A percentile compares a stretch with the other conserved stretches of the same genome.
Evolutionary conservation across 2,888 invertebrate genomes (phyloP).

Genomic region (Xiphydria camelus): DNA sequence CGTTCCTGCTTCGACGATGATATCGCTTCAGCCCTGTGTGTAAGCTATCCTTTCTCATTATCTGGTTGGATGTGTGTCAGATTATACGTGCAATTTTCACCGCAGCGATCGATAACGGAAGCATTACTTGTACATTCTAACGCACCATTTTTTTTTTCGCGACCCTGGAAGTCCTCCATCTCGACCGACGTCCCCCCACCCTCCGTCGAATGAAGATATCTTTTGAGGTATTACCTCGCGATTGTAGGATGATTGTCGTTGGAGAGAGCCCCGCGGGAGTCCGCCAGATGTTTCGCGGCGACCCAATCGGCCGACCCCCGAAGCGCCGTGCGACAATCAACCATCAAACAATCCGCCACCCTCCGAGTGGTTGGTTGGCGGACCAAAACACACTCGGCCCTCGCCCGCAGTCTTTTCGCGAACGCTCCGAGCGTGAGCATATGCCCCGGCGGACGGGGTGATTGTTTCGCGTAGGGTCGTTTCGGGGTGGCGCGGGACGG

Average conservation of each 20-base stretch:
- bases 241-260: constrained; percentile 56
- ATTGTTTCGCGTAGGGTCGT: constrained; percentile 41
- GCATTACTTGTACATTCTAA: neutral
- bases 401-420: constrained; percentile 21
- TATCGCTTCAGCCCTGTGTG: too few relatives aligned
- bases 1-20: neutral
- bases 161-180: constrained; percentile 29
- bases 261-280: constrained; percentile 56
- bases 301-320: constrained; percentile 57
- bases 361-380: constrained; percentile 33
- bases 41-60: too few relatives aligned
- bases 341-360: constrained; percentile 56
- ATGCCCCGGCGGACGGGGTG: constrained; percentile 49
- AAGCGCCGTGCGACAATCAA: constrained; percentile 54
- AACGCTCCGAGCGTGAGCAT: constrained; percentile 45
- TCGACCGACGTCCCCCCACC: constrained; percentile 20
- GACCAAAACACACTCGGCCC: constrained; percentile 17
- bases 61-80: too few relatives aligned
- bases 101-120: too few relatives aligned
- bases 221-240: constrained; percentile 55
- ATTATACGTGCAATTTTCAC: too few relatives aligned
- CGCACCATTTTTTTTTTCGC: neutral
- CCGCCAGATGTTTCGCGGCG: constrained; percentile 57
- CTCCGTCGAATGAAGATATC: constrained; percentile 49
- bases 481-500: too few relatives aligned